Evolutionary conservation across 1,140 invertebrate species (phyloP).

Genomic region (Delia radicum): DNA sequence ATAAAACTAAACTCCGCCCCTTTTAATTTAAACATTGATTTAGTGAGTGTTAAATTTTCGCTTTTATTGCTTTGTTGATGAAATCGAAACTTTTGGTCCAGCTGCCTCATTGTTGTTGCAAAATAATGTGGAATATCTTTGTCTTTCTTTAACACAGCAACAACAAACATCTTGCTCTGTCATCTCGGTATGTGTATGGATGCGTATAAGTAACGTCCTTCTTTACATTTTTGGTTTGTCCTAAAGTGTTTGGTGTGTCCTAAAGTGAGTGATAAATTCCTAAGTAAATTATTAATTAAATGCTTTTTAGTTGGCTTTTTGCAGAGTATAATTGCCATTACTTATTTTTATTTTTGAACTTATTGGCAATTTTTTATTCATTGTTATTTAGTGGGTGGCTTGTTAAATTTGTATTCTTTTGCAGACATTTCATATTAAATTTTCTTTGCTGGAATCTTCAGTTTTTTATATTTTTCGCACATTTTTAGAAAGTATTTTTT

Average conservation of each 20-base stretch:
- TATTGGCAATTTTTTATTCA: background rate
- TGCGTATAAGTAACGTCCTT: background rate
- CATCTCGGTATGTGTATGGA: background rate
- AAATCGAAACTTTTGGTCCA: background rate
- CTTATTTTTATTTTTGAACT: background rate
- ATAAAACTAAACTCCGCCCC: slow-evolving; percentile 4
- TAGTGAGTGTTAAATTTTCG: slow-evolving; percentile 4
- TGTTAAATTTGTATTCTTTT: background rate
- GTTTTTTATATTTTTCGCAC: slow-evolving; percentile 7
- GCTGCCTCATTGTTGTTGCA: background rate
- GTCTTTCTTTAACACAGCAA: background rate
- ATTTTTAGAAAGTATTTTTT: no score
- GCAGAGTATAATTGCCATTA: slow-evolving; percentile 7
- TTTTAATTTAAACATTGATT: slow-evolving; percentile 8
- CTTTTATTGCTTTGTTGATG: background rate
- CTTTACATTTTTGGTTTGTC: background rate
- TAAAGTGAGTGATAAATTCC: slow-evolving; percentile 4
- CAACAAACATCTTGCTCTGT: background rate
- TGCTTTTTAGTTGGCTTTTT: slow-evolving; percentile 23
- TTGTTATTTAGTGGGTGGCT: background rate
- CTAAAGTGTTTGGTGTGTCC: background rate
- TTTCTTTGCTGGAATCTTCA: background rate
- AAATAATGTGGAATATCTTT: background rate
- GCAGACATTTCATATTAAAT: no score
- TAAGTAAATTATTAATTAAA: slow-evolving; percentile 23